Base-by-base conservation (phyloP, 2,113 vertebrate species). In the Empidonax traillii region DNA sequence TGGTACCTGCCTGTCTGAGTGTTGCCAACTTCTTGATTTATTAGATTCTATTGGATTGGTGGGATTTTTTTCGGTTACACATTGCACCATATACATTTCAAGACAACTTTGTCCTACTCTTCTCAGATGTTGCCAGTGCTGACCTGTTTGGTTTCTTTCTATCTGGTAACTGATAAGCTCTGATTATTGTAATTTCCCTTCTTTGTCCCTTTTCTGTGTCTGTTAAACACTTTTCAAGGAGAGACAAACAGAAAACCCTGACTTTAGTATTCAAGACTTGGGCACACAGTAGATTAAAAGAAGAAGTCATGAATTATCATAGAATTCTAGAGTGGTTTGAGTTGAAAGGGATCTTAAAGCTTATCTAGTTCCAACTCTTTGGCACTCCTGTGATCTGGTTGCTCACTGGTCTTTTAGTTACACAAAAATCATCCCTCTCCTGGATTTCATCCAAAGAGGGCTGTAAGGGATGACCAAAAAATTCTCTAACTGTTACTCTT, bases 11-110 rank as follows among this genome's bases (percentile, higher is more conserved):
- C 46, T 53, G 14, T 35, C 35, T 51, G 20, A 47, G 5, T 8
- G 44, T 18, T 84, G 24, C 31, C 37, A 39, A 24, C 6, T 47
- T 41, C 20, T 35, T 44, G 53, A 12, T 91, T 77, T 56, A 37
- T 41, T 58, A 17, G 20, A 21, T 0, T 2, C 7, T 6, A 0
- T 6, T 21, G 55, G 4, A 13, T 5, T 49, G 59, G 31, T 28
- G 13, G n/a, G n/a, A n/a, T n/a, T 27, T 2, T 1, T 66, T 65
- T 25, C 27, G 14, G 3, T 37, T n/a, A 30, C 6, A 79, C 2
- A 0, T 31, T 62, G 24, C 21, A 13, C 19, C 2, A 0, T 9
- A 4, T 5, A 14, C 4, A 1, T 4, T 46, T 82, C 47, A 37
- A 14, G 8, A 53, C 3, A 35, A 15, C 7, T 71, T 72, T 2